Evolutionary conservation across 2,797 vertebrate species (phyloP).

Genomic region (Margarornis squamiger): DNA sequence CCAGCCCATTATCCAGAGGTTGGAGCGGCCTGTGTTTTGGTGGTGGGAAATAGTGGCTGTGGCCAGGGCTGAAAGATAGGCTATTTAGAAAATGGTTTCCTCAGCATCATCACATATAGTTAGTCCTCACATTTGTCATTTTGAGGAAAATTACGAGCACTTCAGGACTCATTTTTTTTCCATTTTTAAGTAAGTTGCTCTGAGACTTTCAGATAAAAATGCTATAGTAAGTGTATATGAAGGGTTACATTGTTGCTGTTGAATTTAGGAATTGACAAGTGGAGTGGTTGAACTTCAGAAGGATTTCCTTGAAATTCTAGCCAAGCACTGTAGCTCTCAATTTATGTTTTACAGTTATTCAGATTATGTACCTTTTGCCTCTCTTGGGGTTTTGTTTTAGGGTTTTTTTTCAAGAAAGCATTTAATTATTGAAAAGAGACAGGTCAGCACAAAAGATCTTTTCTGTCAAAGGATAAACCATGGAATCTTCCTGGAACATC

Average conservation of each 20-base stretch:
- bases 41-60: neutral
- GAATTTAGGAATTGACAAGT: neutral
- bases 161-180: neutral
- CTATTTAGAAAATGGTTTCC: neutral
- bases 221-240: neutral
- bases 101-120: neutral
- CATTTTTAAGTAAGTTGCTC: neutral
- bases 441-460: neutral
- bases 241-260: neutral
- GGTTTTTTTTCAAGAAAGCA: neutral
- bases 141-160: neutral
- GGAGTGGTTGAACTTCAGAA: neutral
- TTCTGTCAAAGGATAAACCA: neutral
- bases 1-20: neutral
- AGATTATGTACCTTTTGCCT: neutral
- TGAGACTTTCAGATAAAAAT: neutral
- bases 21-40: neutral
- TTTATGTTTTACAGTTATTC: neutral
- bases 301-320: conserved; percentile 4
- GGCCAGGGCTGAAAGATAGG: neutral
- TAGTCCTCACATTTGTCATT: neutral
- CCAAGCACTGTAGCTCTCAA: neutral
- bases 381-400: neutral
- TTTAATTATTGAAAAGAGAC: neutral
- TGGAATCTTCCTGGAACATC: neutral